A percentile compares a stretch with the other conserved stretches of the same genome.
phyloP scores from a whole-genome alignment of 2,113 vertebrate genomes.

The Chiloscyllium plagiosum region DNA sequence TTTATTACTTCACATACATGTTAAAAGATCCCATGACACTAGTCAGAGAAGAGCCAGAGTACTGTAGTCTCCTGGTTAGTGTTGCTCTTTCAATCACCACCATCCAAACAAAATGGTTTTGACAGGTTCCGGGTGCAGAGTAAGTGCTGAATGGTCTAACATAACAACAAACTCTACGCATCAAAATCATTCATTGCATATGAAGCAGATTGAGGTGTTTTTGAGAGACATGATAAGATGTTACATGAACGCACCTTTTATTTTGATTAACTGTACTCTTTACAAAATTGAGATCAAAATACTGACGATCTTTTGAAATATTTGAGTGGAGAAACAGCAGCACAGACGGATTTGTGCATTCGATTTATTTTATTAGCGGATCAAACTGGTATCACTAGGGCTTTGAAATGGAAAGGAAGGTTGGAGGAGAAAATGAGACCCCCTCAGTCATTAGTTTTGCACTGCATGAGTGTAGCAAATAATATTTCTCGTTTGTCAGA shows the following conservation, averaged over 20 bases:
- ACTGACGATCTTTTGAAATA: background rate
- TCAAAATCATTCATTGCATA: background rate
- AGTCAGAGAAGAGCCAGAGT: background rate
- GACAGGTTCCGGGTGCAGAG: background rate
- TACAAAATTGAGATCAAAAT: background rate
- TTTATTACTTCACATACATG: background rate
- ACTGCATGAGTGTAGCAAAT: conserved; percentile 31
- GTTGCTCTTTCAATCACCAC: background rate
- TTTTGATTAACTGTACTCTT: background rate
- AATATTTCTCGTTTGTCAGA: conserved; percentile 33
- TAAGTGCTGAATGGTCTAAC: background rate
- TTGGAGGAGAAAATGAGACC: background rate
- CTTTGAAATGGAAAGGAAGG: background rate
- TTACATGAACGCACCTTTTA: background rate
- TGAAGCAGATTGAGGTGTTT: background rate
- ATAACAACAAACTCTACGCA: background rate
- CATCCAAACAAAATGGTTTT: background rate
- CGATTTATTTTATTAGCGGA: background rate
- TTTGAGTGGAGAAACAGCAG: background rate
- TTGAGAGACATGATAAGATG: background rate
- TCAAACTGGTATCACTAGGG: background rate
- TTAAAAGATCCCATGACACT: background rate
- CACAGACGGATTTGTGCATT: too few species aligned
- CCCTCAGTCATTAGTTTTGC: conserved; percentile 26
- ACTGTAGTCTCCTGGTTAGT: background rate